These are phyloP conservation scores for Drosophila sturtevanti DNA, from an alignment of 1,140 invertebrate genomes.

Conservation along the genomic window DNA sequence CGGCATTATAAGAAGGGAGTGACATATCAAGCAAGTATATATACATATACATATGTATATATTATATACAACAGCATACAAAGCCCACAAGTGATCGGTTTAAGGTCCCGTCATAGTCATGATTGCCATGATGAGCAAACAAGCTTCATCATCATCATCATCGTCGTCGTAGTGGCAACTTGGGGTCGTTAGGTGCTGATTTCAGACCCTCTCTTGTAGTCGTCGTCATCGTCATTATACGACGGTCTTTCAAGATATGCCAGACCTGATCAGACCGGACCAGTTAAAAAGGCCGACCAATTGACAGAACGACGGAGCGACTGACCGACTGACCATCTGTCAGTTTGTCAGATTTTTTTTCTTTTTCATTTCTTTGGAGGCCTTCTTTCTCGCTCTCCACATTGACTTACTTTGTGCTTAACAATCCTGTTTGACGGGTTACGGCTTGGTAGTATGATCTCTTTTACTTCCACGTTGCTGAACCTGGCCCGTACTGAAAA, in stretches of 20 bases:
- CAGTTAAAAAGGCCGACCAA: slow-evolving; percentile 43
- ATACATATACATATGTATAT: neutral
- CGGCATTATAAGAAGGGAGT: slow-evolving; percentile 36
- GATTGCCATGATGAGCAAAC: slow-evolving; percentile 15
- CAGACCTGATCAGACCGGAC: slow-evolving; percentile 61
- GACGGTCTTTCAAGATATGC: slow-evolving; percentile 39
- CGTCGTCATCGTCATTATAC: slow-evolving; percentile 16
- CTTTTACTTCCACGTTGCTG: slow-evolving; percentile 75
- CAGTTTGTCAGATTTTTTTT: slow-evolving; percentile 33
- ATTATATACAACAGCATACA: neutral
- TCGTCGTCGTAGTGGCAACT: slow-evolving; percentile 12
- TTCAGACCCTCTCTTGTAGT: slow-evolving; percentile 23
- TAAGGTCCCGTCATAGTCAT: slow-evolving; percentile 49
- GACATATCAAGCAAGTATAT: slow-evolving; percentile 26
- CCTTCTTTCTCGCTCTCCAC: slow-evolving; percentile 14
- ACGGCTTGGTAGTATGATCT: slow-evolving; percentile 52
- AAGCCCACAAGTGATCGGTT: slow-evolving; percentile 40
- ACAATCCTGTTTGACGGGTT: slow-evolving; percentile 81
- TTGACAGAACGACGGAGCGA: slow-evolving; percentile 27
- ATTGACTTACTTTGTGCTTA: slow-evolving; percentile 72
- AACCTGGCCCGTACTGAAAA: slow-evolving; percentile 45
- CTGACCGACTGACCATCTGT: slow-evolving; percentile 57
- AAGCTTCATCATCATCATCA: slow-evolving; percentile 25
- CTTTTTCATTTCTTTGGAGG: slow-evolving; percentile 25
- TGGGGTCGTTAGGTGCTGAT: slow-evolving; percentile 51